Evolutionary conservation across 1,140 invertebrate genomes (phyloP), one percentile per base, ranked within the genome.

Genomic region (Papilio aristodemus): DNA sequence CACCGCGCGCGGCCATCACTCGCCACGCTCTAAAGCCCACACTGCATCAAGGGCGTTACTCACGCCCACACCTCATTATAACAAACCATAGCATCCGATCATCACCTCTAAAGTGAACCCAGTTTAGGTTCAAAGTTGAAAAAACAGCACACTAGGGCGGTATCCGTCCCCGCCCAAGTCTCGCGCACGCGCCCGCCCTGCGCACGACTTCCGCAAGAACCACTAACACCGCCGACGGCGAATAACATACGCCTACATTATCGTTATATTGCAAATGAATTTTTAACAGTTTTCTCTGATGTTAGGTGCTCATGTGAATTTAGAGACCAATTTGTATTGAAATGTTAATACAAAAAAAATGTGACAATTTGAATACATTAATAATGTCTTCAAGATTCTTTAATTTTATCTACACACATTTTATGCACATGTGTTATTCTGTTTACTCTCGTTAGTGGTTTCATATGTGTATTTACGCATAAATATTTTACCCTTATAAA

Each of bases 201-300:
- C 67, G 41, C 37, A 7, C 59, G 62, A 68, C 50, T 54, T 69
- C 36, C 72, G 57, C 50, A 36, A 69, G 64, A 38, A 69, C 54
- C 81, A 79, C 76, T 76, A 74, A 79, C 69, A 71, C 70, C 60
- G 41, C 83, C 77, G 80, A 64, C 80, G 81, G 76, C 78, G 80
- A 66, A 73, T 86, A 80, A 85, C 82, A 87, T 86, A 89, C 87
- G 87, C 86, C 87, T 89, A 88, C 85, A 89, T 90, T 86, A 89
- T 91, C 86, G 81, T 91, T 85, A 91, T 82, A 84, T 77, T 81
- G 73, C 70, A 81, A 80, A 86, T 91, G 82, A 89, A 89, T 89
- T 78, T 87, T 89, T 89, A 81, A 91, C 81, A 74, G 62, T 73
- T 75, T 80, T 74, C 78, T 75, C 76, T 78, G 73, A 70, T 79